Conservation (phyloP, 2,888 invertebrate species). For the Diarsia brunnea region DNA sequence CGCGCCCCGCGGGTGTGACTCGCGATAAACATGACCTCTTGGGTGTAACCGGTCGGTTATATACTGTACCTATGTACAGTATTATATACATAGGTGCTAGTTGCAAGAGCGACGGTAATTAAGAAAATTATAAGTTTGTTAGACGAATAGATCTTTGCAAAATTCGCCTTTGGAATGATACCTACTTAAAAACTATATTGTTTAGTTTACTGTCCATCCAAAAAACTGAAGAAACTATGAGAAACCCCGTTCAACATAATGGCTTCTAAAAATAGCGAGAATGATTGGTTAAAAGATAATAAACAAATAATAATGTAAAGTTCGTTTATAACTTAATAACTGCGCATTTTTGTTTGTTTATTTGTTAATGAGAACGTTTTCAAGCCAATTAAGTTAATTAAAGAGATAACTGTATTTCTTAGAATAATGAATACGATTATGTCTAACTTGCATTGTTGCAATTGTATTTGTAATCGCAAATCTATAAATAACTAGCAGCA, state of each 20-base stretch:
- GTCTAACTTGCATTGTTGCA: not conserved
- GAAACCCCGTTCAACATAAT: not conserved
- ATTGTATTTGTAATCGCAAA: not conserved
- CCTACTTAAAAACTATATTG: not conserved
- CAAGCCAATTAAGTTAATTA: constrained; percentile 46
- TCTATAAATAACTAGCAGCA: no score
- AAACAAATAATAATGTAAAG: no score
- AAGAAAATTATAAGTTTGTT: not conserved
- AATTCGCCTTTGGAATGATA: not conserved
- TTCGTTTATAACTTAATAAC: no score
- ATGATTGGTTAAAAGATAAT: not conserved
- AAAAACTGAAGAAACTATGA: not conserved
- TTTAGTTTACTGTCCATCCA: not conserved
- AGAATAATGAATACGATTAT: constrained; percentile 1
- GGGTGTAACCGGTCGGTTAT: constrained; percentile 16
- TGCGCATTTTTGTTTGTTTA: constrained; percentile 29
- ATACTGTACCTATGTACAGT: constrained; percentile 3
- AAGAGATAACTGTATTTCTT: constrained; percentile 12
- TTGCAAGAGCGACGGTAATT: constrained; percentile 38
- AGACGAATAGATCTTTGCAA: not conserved
- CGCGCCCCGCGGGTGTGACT: constrained; percentile 20
- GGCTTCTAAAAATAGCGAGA: no score
- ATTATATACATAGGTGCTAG: constrained; percentile 19
- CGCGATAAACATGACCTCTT: constrained; percentile 48
- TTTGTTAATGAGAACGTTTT: constrained; percentile 34